Conservation (phyloP, 2,797 vertebrate species). For the Percopsis omiscomaycus region DNA sequence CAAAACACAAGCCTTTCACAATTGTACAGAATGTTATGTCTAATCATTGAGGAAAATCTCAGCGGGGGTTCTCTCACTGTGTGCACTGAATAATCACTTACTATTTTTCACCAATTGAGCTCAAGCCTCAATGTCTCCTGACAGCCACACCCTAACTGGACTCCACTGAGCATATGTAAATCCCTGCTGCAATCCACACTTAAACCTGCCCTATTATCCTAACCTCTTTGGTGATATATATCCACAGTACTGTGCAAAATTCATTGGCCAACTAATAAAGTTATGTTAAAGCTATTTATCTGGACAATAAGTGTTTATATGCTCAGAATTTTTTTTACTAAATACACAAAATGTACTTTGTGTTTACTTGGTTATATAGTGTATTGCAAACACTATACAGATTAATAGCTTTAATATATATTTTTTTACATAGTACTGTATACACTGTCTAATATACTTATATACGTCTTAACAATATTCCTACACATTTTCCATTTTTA, state of each 20-base stretch:
- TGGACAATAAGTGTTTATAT: too few relatives aligned
- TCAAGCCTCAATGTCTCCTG: conserved; percentile 9
- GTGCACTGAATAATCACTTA: neutral
- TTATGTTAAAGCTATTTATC: too few relatives aligned
- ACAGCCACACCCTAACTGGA: neutral
- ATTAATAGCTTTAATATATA: too few relatives aligned
- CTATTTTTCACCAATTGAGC: conserved; percentile 9
- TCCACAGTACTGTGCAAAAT: neutral
- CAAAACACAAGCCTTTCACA: too few relatives aligned
- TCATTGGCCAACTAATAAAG: too few relatives aligned
- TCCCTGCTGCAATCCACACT: neutral
- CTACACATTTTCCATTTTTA: conserved; percentile 36
- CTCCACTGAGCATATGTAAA: conserved; percentile 7
- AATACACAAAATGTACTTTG: too few relatives aligned
- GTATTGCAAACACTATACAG: neutral
- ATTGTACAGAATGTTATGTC: too few relatives aligned
- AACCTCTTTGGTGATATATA: conserved; percentile 54
- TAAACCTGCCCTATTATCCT: conserved; percentile 34
- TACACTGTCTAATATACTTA: neutral
- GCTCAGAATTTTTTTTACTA: too few relatives aligned
- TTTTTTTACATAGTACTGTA: too few relatives aligned
- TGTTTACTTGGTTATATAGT: neutral
- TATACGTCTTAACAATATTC: conserved; percentile 50
- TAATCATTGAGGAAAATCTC: too few relatives aligned
- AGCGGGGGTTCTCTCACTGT: too few relatives aligned